A percentile compares a stretch with the other conserved stretches of the same genome.
These are phyloP conservation scores for Rhea americana DNA, from an alignment of 2,113 vertebrate genomes.

Conservation along the genomic window DNA sequence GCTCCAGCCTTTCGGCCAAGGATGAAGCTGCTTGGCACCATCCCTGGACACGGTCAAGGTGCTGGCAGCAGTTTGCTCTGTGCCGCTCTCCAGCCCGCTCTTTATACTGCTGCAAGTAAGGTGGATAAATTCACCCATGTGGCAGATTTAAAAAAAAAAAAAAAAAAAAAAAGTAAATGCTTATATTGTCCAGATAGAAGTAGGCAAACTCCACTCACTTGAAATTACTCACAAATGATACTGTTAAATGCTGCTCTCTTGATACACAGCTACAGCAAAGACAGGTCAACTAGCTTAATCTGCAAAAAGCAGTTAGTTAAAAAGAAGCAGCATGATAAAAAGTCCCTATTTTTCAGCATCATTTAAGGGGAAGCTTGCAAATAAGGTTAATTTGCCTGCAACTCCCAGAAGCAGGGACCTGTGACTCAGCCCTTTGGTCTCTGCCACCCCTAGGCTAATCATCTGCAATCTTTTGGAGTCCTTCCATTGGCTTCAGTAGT, in stretches of 20 bases:
- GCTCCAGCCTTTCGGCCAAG: not conserved
- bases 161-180: not conserved
- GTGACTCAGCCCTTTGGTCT: fast-evolving
- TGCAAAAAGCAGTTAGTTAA: not conserved
- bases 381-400: not conserved
- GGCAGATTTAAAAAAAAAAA: not conserved
- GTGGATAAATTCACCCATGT: not conserved
- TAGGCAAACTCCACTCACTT: not conserved
- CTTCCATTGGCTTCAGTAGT: not conserved
- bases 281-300: not conserved
- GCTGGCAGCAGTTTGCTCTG: not conserved
- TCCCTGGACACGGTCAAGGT: not conserved
- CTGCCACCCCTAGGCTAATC: fast-evolving
- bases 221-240: not conserved
- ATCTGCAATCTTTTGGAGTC: not conserved
- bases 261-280: not conserved
- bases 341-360: not conserved
- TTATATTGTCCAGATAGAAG: fast-evolving
- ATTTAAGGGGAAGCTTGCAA: not conserved
- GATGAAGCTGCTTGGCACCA: not conserved
- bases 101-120: not conserved
- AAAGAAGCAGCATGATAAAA: not conserved
- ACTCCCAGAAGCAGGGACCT: not conserved
- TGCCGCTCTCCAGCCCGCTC: not conserved
- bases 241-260: not conserved